These are phyloP conservation scores for Nineta flava DNA, from an alignment of 2,888 invertebrate species.

Conservation along the genomic window DNA sequence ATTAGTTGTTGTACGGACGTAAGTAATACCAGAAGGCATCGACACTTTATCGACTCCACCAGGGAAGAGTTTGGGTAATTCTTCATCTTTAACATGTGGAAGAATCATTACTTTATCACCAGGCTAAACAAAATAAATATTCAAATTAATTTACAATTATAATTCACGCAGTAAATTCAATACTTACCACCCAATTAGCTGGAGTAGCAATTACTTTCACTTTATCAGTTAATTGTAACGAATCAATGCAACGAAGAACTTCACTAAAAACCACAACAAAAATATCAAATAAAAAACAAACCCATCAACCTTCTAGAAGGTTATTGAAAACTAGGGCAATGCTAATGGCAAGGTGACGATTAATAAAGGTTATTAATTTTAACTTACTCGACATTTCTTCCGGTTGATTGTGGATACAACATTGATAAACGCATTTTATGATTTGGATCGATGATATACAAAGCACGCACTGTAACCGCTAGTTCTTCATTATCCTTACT, in stretches of 20 bases:
- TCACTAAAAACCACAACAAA: conserved; percentile 43
- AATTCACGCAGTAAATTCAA: neutral
- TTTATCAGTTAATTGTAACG: conserved; percentile 57
- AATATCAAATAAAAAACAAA: conserved; percentile 3
- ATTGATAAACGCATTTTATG: conserved; percentile 63
- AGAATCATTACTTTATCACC: conserved; percentile 70
- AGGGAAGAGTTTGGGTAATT: conserved; percentile 49
- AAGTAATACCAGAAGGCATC: conserved; percentile 62
- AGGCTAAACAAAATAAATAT: conserved; percentile 29
- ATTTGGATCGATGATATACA: conserved; percentile 69
- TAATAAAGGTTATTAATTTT: neutral
- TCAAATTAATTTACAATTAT: conserved; percentile 3
- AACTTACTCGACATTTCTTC: conserved; percentile 73
- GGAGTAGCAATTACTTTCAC: conserved; percentile 35
- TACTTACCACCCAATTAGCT: conserved; percentile 22
- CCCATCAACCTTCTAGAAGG: neutral
- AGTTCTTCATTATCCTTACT: conserved; percentile 47
- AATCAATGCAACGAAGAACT: conserved; percentile 68
- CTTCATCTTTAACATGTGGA: conserved; percentile 49
- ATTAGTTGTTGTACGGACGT: conserved; percentile 55
- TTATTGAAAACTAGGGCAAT: neutral
- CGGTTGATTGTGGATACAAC: conserved; percentile 73
- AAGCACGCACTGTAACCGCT: conserved; percentile 54
- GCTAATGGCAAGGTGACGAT: neutral
- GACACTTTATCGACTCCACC: conserved; percentile 45